These are phyloP conservation scores for Heteractis magnifica DNA, from an alignment of 92 coral and sea anemone species.

Conservation along the genomic window DNA sequence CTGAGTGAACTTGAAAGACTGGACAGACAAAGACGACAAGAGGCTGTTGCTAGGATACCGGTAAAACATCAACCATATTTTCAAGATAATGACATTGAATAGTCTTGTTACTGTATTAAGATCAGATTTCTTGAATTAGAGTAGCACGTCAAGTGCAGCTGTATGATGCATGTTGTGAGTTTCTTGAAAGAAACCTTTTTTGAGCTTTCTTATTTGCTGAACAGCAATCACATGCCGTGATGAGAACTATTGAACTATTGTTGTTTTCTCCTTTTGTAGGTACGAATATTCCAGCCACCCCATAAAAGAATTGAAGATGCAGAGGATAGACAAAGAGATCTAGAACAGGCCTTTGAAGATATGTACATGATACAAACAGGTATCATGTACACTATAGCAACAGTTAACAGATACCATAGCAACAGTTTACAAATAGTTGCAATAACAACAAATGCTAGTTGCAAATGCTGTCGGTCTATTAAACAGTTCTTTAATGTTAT, in stretches of 20 bases:
- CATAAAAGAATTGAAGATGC: slow-evolving; percentile 93
- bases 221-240: background rate
- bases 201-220: background rate
- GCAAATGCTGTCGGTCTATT: background rate
- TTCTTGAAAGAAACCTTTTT: background rate
- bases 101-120: too few species aligned
- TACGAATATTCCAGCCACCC: slow-evolving; percentile 94
- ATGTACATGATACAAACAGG: slow-evolving; percentile 99
- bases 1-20: slow-evolving; percentile 73
- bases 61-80: slow-evolving; percentile 37
- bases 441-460: background rate
- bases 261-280: slow-evolving; percentile 7
- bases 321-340: slow-evolving; percentile 88
- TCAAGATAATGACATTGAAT: too few species aligned
- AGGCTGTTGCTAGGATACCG: slow-evolving; percentile 91
- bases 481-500: background rate
- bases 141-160: too few species aligned
- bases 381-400: slow-evolving; percentile 8
- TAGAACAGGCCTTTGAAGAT: slow-evolving; percentile 96
- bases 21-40: slow-evolving; percentile 92
- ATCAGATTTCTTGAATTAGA: too few species aligned
- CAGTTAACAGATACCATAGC: background rate
- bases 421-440: background rate
- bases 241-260: background rate
- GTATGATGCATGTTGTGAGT: background rate